These are phyloP conservation scores for Galerucella nymphaeae DNA, from an alignment of 2,888 invertebrate species.

Conservation along the genomic window DNA sequence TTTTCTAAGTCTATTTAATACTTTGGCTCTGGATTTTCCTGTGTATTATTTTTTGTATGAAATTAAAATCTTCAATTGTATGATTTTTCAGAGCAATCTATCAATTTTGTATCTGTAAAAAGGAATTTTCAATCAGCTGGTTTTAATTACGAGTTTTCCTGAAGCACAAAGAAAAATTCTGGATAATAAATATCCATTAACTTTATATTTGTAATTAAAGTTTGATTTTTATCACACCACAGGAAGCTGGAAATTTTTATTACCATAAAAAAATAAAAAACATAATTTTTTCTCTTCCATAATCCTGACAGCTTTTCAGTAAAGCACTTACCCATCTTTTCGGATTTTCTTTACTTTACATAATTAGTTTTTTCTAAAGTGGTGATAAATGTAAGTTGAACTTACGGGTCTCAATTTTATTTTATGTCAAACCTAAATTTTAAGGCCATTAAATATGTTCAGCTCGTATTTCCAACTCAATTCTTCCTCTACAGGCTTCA, in stretches of 20 bases:
- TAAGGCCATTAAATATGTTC: neutral
- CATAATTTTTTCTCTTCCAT: too few relatives aligned
- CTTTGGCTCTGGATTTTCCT: too few relatives aligned
- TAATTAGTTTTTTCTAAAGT: neutral
- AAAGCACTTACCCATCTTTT: neutral
- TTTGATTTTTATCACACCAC: neutral
- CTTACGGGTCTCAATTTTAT: neutral
- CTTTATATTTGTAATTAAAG: slow-evolving; percentile 1
- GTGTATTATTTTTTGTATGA: neutral
- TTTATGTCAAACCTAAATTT: neutral
- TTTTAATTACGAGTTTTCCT: neutral
- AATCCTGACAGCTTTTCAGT: neutral
- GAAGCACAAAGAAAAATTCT: neutral
- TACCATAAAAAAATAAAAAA: too few relatives aligned
- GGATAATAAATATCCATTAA: neutral
- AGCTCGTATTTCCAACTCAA: too few relatives aligned
- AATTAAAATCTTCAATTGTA: neutral
- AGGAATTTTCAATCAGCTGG: neutral
- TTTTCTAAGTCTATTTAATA: too few relatives aligned
- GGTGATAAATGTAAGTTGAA: neutral
- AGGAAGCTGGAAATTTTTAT: neutral
- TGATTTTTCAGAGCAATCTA: neutral
- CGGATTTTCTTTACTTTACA: neutral
- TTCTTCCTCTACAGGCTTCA: too few relatives aligned
- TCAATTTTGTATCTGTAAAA: neutral